phyloP scores from a whole-genome alignment of 2,113 vertebrate species.

The Macrotis lagotis region DNA sequence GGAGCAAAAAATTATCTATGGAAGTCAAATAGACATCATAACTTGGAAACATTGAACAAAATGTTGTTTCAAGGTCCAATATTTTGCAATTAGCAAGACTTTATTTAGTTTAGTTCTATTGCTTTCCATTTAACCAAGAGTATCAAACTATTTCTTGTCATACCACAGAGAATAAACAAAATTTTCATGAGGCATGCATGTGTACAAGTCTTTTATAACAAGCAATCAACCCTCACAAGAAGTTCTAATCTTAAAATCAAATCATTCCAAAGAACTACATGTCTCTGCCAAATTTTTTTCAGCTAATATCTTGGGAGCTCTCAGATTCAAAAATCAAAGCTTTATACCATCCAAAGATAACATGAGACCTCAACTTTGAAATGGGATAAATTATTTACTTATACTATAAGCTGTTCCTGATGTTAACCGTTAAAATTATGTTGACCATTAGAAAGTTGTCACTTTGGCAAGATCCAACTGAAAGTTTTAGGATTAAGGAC shows the following conservation, averaged over 20 bases:
- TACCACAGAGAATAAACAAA: background rate
- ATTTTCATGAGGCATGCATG: background rate
- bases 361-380: background rate
- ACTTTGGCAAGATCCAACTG: background rate
- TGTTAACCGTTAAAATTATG: conserved; percentile 7
- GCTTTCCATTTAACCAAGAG: conserved; percentile 1
- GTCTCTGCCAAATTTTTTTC: background rate
- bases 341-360: conserved; percentile 9
- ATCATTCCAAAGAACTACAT: background rate
- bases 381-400: conserved; percentile 17
- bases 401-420: conserved; percentile 14
- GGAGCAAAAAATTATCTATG: background rate
- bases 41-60: background rate
- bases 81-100: background rate
- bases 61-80: background rate
- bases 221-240: background rate
- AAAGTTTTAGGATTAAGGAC: background rate
- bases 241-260: background rate
- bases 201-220: background rate
- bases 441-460: background rate
- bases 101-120: background rate
- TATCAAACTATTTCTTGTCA: background rate
- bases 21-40: background rate
- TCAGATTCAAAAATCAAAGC: conserved; percentile 51
- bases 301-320: background rate